Percentiles rank a stretch among this genome's conserved stretches.
phyloP scores from a whole-genome alignment of 2,888 invertebrate genomes.

The Rugalucina vietnamica region DNA sequence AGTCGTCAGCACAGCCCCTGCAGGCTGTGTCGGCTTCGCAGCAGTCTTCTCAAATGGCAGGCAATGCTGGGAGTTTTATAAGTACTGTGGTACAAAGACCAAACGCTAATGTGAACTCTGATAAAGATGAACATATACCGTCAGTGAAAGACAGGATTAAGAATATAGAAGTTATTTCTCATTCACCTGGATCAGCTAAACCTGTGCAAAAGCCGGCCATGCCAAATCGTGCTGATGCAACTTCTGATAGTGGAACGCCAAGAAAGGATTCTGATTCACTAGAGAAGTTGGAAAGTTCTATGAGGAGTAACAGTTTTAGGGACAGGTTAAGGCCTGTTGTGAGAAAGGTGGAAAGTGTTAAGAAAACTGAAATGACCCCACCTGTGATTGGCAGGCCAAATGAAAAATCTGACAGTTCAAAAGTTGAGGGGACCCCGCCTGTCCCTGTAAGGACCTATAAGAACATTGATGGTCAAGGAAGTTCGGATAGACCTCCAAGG shows the following conservation, averaged over 20 bases:
- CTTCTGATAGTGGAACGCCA: not conserved
- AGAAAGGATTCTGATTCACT: constrained; percentile 34
- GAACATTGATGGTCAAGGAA: not conserved
- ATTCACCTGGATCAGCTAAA: constrained; percentile 51
- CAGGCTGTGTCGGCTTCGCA: constrained; percentile 36
- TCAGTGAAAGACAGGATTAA: constrained; percentile 57
- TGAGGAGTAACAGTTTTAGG: constrained; percentile 52
- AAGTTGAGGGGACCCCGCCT: constrained; percentile 38
- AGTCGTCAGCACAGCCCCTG: constrained; percentile 59
- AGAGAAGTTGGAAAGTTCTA: constrained; percentile 55
- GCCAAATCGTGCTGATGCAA: not conserved
- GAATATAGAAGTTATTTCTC: constrained; percentile 56
- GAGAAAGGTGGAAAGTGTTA: constrained; percentile 26
- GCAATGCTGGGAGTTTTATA: constrained; percentile 45
- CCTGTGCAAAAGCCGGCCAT: no score
- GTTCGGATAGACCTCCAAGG: constrained; percentile 27
- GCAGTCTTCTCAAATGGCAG: constrained; percentile 38
- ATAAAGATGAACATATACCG: constrained; percentile 24
- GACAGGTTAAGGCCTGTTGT: constrained; percentile 59
- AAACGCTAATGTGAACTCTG: not conserved
- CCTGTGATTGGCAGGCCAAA: not conserved
- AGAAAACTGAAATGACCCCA: not conserved
- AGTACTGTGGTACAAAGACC: constrained; percentile 59
- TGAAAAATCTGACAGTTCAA: not conserved
- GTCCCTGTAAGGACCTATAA: constrained; percentile 57